phyloP scores from a whole-genome alignment of 2,113 vertebrate species.

The Oceanites oceanicus region DNA sequence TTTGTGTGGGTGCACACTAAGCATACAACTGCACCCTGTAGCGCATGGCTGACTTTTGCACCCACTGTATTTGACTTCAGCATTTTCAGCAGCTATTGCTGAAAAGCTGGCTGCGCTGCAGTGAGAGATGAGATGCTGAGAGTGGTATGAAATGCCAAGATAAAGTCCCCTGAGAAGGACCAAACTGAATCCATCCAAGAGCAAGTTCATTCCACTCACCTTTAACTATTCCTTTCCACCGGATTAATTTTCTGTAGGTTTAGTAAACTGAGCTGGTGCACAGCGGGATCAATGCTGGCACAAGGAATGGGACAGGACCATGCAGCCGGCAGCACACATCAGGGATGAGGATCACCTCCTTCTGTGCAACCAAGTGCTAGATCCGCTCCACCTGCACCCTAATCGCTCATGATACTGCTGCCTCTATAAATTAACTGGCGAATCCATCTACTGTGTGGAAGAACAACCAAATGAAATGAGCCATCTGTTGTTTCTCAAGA shows the following conservation, averaged over 20 bases:
- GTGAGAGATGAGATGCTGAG: background rate
- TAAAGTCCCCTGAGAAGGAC: background rate
- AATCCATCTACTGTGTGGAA: background rate
- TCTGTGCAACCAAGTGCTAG: background rate
- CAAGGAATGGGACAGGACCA: background rate
- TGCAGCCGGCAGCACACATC: accelerated
- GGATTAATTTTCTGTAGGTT: background rate
- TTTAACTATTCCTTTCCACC: background rate
- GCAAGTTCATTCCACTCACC: background rate
- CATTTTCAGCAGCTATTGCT: background rate
- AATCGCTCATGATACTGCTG: background rate
- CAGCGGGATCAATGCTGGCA: background rate
- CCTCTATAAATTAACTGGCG: background rate
- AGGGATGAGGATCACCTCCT: background rate
- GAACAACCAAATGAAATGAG: background rate
- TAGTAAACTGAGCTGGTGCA: background rate
- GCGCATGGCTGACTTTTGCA: accelerated
- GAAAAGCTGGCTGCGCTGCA: background rate
- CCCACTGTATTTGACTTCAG: background rate
- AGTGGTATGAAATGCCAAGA: background rate
- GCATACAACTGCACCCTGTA: background rate
- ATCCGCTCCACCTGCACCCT: background rate
- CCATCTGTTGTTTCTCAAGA: background rate
- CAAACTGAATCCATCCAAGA: background rate
- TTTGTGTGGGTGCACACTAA: background rate